A percentile compares a stretch with the other conserved stretches of the same genome.
Evolutionary conservation across 2,888 invertebrate species (phyloP).

Genomic region (Alviniconcha strummeri): DNA sequence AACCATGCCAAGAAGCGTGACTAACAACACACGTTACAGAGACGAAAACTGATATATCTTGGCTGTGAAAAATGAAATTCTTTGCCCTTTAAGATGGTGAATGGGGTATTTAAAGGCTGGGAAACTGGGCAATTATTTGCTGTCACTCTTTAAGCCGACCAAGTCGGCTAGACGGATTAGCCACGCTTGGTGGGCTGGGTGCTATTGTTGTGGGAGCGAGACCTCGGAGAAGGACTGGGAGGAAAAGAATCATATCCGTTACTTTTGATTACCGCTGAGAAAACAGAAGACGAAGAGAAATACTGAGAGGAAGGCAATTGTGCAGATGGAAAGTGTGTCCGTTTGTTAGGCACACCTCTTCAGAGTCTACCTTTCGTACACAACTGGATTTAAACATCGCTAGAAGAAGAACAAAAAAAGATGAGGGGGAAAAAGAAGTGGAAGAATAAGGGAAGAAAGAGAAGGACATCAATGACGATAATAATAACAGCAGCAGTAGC

Average conservation of each 20-base stretch:
- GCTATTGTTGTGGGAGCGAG: slow-evolving; percentile 14
- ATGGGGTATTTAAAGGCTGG: slow-evolving; percentile 20
- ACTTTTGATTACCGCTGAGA: not conserved
- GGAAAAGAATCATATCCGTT: slow-evolving; percentile 3
- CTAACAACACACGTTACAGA: not conserved
- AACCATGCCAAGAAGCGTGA: not conserved
- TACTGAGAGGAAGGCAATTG: no score
- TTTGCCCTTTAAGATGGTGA: slow-evolving; percentile 24
- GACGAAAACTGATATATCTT: slow-evolving; percentile 21
- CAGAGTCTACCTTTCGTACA: not conserved
- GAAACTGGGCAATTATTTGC: slow-evolving; percentile 27
- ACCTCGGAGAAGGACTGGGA: not conserved
- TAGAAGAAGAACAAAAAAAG: not conserved
- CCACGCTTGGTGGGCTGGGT: not conserved
- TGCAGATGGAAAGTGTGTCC: not conserved
- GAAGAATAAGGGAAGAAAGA: not conserved
- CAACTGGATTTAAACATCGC: not conserved
- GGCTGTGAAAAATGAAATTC: slow-evolving; percentile 23
- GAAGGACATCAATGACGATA: no score
- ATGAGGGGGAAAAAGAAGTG: not conserved
- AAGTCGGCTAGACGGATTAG: slow-evolving; percentile 27
- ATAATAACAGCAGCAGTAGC: no score
- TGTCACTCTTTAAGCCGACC: slow-evolving; percentile 24
- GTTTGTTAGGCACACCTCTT: not conserved
- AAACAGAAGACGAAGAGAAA: not conserved